Base-by-base conservation (phyloP, 1,140 invertebrate species). In the Panulirus ornatus region DNA sequence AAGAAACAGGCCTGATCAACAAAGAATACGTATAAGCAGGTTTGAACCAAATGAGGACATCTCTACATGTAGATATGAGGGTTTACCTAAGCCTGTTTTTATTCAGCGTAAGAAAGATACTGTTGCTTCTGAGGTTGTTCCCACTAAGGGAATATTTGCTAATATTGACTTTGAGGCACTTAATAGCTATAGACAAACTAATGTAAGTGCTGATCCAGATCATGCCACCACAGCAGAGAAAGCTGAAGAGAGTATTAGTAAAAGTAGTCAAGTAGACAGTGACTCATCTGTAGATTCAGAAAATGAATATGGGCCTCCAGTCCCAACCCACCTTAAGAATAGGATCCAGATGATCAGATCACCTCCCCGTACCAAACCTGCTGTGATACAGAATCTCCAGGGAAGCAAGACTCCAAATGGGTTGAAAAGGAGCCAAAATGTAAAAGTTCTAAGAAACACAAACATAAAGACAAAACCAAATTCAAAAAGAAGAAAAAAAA, bases 111-210 rank as follows among this genome's bases (percentile, higher is more conserved):
- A 84, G 81, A 91, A 91, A 63, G 42, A 38, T 11, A 0, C 42
- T 30, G 63, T 36, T 22, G 19, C 70, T 22, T 30, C 34, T 6
- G 40, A 81, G 44, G 42, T 9, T 11, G 38, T 82, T 30, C 96
- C 96, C 0, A 95, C 96, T 0, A 94, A 95, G 88, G 96, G 96
- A 1, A 96, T 97, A 82, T 97, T 97, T 92, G 96, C 96, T 0
- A 96, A 96, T 90, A 93, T 97, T 36, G 96, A 96, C 94, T 94
- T 96, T 19, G 95, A 96, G 90, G 95, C 94, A 93, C 94, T 94
- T 79, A 94, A 94, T 42, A 89, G 79, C 27, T 89, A 91, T 44
- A 84, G 91, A 66, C 81, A 89, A 27, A 42, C 14, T 44, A 40
- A 30, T 42, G 34, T 19, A 0, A 58, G 42, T 40, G 11, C 38